phyloP scores from a whole-genome alignment of 2,888 invertebrate species.

The Macroteleia sp. region DNA sequence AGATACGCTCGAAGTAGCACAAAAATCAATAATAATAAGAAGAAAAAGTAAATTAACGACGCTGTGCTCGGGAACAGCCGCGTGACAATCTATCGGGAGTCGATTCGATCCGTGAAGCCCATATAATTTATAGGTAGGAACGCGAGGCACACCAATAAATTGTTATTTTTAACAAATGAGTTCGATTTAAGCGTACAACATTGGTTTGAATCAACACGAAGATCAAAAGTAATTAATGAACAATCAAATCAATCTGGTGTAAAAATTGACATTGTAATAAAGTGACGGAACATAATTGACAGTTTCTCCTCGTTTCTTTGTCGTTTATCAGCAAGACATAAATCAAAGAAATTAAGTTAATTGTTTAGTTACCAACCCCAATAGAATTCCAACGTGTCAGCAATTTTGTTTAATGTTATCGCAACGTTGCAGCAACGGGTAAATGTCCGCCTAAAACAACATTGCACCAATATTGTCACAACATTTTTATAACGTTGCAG shows the following conservation, averaged over 20 bases:
- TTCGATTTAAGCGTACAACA: slow-evolving; percentile 16
- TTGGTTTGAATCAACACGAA: slow-evolving; percentile 10
- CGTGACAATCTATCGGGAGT: slow-evolving; percentile 52
- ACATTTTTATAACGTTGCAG: no score
- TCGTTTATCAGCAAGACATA: background rate
- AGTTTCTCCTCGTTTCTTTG: background rate
- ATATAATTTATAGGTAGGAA: slow-evolving; percentile 38
- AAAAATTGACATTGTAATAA: slow-evolving; percentile 12
- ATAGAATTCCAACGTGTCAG: no score
- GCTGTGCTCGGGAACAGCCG: slow-evolving; percentile 15
- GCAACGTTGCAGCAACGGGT: no score
- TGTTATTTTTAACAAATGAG: slow-evolving; percentile 41
- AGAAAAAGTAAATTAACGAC: slow-evolving; percentile 61
- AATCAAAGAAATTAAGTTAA: slow-evolving; percentile 12
- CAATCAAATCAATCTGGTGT: slow-evolving; percentile 14
- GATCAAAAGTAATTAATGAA: slow-evolving; percentile 29
- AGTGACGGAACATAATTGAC: background rate
- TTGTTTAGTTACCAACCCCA: no score
- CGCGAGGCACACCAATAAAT: slow-evolving; percentile 14
- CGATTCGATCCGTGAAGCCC: slow-evolving; percentile 43
- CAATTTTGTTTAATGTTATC: no score
- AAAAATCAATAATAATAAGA: slow-evolving; percentile 61
- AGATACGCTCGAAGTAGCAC: slow-evolving; percentile 53
- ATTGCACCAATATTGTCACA: no score
- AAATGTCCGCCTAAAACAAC: no score